Conservation (phyloP, 2,113 vertebrate species). For the Sinocyclocheilus maitianheensis region DNA sequence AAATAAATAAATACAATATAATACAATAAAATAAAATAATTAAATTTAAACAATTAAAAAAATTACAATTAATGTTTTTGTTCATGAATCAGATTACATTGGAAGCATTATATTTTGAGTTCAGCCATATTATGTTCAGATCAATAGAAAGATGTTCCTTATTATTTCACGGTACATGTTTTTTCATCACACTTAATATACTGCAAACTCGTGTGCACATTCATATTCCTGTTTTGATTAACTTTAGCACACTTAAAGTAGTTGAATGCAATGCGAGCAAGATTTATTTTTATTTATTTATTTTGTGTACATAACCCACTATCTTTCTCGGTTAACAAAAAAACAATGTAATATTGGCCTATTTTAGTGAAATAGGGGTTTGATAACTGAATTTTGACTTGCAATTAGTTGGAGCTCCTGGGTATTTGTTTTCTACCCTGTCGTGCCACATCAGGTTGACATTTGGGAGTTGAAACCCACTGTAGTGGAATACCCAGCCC, state of each 20-base stretch:
- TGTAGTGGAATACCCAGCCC: constrained; percentile 64
- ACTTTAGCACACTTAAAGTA: neutral
- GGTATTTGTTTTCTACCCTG: constrained; percentile 60
- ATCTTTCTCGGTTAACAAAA: neutral
- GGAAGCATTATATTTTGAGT: neutral
- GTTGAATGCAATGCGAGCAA: neutral
- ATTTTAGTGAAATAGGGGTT: constrained; percentile 3
- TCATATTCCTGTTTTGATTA: neutral
- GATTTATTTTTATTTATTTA: neutral
- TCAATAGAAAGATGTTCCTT: neutral
- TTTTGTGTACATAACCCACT: neutral
- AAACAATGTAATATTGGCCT: neutral
- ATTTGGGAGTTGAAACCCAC: constrained; percentile 71
- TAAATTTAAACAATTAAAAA: no score
- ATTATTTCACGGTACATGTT: neutral
- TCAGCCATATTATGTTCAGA: neutral
- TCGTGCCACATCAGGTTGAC: constrained; percentile 55
- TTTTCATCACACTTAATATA: neutral
- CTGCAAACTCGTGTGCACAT: neutral
- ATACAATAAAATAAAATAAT: no score
- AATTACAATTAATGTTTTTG: neutral
- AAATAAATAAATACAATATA: no score
- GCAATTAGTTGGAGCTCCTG: constrained; percentile 67
- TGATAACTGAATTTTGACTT: constrained; percentile 32
- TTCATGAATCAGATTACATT: neutral